Percentiles rank a stretch among this genome's conserved stretches.
Conservation (phyloP, 2,797 vertebrate genomes). For the Microctenopoma lineatum region DNA sequence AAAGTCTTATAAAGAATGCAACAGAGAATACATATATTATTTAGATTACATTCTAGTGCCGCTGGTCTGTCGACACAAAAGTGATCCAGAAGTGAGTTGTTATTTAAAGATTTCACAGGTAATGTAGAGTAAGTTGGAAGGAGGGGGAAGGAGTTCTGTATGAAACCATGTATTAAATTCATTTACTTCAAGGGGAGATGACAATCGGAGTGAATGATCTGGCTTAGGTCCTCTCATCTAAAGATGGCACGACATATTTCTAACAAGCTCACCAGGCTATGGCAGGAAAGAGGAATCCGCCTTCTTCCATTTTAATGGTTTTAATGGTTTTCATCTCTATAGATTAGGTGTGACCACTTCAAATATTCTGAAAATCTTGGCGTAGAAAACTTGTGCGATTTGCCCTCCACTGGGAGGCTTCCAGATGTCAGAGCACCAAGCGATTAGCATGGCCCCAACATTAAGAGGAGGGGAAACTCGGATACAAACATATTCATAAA, state of each 20-base stretch:
- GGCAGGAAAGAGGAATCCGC: conserved; percentile 39
- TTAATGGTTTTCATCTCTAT: conserved; percentile 70
- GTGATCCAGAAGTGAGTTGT: conserved; percentile 56
- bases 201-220: conserved; percentile 62
- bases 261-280: conserved; percentile 61
- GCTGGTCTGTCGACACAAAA: conserved; percentile 65
- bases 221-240: conserved; percentile 52
- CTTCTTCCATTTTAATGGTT: conserved; percentile 65
- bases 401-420: conserved; percentile 74
- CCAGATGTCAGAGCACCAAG: conserved; percentile 79
- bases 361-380: conserved; percentile 70
- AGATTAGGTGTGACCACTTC: conserved; percentile 81
- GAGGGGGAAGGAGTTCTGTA: conserved; percentile 22
- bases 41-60: conserved; percentile 80
- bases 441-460: conserved; percentile 78
- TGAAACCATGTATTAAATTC: conserved; percentile 60
- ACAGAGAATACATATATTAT: conserved; percentile 83
- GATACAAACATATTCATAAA: conserved; percentile 79
- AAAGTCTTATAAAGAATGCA: conserved; percentile 85
- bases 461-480: conserved; percentile 68
- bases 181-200: conserved; percentile 61
- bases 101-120: conserved; percentile 70
- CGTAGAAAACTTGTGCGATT: conserved; percentile 67
- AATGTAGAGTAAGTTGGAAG: conserved; percentile 23
- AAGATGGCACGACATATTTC: conserved; percentile 66